A percentile compares a stretch with the other conserved stretches of the same genome.
Evolutionary conservation across 2,888 invertebrate species (phyloP).

Genomic region (Caenorhabditis virilis): DNA sequence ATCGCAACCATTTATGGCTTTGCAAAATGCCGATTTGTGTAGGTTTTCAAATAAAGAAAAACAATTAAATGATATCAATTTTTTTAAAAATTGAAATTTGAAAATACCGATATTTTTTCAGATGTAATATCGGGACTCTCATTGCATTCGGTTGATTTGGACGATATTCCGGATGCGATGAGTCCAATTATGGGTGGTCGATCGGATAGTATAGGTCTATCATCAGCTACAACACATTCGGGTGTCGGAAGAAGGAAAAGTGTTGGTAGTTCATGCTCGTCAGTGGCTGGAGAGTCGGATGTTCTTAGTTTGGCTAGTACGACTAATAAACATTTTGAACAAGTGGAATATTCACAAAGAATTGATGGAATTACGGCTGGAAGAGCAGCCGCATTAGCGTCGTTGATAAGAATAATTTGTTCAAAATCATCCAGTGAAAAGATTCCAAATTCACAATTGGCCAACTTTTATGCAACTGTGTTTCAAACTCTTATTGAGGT

Average conservation of each 20-base stretch:
- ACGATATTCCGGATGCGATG: slow-evolving; percentile 52
- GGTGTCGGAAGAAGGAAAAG: slow-evolving; percentile 21
- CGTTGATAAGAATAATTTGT: slow-evolving; percentile 91
- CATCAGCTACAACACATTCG: slow-evolving; percentile 4
- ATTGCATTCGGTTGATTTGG: slow-evolving; percentile 55
- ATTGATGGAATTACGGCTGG: slow-evolving; percentile 47
- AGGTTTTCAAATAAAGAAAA: slow-evolving; percentile 5
- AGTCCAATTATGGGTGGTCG: slow-evolving; percentile 17
- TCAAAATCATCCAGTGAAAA: slow-evolving; percentile 92
- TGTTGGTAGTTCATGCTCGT: slow-evolving; percentile 39
- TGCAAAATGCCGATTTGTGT: slow-evolving; percentile 37
- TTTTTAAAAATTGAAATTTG: too few relatives aligned
- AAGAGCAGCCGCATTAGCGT: slow-evolving; percentile 67
- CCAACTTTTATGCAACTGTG: slow-evolving; percentile 88
- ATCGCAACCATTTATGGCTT: slow-evolving; percentile 28
- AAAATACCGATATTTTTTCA: slow-evolving; percentile 33
- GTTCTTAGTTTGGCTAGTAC: slow-evolving; percentile 25
- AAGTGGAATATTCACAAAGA: slow-evolving; percentile 11
- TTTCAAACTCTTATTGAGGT: slow-evolving; percentile 75
- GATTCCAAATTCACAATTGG: slow-evolving; percentile 87
- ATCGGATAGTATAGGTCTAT: slow-evolving; percentile 14
- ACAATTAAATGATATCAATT: neutral
- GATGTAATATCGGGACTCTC: slow-evolving; percentile 64
- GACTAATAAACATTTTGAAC: slow-evolving; percentile 18
- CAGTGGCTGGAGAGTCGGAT: slow-evolving; percentile 39